These are phyloP conservation scores for Volucella inflata DNA, from an alignment of 2,888 invertebrate genomes.

Conservation along the genomic window DNA sequence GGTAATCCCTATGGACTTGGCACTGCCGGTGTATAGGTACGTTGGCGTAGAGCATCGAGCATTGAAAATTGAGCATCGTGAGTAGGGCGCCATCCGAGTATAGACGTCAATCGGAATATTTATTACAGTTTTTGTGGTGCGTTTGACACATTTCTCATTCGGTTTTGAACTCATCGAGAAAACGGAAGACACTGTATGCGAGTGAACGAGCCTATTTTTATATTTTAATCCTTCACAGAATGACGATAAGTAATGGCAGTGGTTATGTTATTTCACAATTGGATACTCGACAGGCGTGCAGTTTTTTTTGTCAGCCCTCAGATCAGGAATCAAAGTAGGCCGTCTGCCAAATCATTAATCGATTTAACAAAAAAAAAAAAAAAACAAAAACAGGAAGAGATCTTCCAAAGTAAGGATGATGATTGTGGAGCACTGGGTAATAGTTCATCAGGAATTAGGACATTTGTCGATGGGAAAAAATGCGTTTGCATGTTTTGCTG, in stretches of 20 bases:
- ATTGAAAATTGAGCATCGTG: no score
- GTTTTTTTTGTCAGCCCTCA: not conserved
- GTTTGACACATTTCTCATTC: slow-evolving; percentile 68
- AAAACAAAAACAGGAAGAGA: not conserved
- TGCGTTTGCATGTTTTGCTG: slow-evolving; percentile 53
- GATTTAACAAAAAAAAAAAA: slow-evolving; percentile 46
- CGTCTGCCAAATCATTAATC: slow-evolving; percentile 61
- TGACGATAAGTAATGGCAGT: slow-evolving; percentile 1
- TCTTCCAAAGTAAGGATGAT: slow-evolving; percentile 17
- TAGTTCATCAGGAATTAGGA: slow-evolving; percentile 63
- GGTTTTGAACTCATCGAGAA: not conserved
- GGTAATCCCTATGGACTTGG: slow-evolving; percentile 63
- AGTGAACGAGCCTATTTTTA: slow-evolving; percentile 45
- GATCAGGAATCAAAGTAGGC: slow-evolving; percentile 32
- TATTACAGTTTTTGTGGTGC: slow-evolving; percentile 71
- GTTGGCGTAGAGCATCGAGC: no score
- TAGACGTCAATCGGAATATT: slow-evolving; percentile 72
- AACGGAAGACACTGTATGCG: not conserved
- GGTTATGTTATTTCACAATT: slow-evolving; percentile 3
- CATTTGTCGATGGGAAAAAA: slow-evolving; percentile 33
- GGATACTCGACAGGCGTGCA: no score
- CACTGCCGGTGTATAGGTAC: slow-evolving; percentile 36
- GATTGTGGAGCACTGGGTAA: slow-evolving; percentile 26
- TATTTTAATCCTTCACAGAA: slow-evolving; percentile 63
- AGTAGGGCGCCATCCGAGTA: slow-evolving; percentile 33